phyloP scores from a whole-genome alignment of 1,140 invertebrate species.

The Aleiodes sp. region DNA sequence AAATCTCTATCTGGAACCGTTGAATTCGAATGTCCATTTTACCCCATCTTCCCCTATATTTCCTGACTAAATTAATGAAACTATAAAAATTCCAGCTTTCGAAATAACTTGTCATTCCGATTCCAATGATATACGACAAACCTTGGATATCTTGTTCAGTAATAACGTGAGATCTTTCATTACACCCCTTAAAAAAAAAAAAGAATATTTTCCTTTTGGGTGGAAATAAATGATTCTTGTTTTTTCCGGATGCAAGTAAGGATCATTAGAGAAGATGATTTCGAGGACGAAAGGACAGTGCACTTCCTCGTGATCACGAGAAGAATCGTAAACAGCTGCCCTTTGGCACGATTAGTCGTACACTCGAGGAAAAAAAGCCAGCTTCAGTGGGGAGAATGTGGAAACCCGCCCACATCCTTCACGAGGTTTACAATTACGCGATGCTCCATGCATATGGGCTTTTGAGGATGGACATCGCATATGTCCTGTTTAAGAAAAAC shows the following conservation, averaged over 20 bases:
- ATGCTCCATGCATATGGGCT: constrained; percentile 46
- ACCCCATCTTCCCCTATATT: too few species aligned
- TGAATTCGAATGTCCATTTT: too few species aligned
- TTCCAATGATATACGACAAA: too few species aligned
- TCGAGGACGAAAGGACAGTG: not conserved
- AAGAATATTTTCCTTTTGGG: too few species aligned
- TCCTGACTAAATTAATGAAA: too few species aligned
- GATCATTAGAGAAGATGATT: constrained; percentile 41
- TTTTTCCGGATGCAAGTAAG: constrained; percentile 39
- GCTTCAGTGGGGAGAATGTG: constrained; percentile 28
- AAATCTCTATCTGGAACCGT: too few species aligned
- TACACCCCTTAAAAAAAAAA: too few species aligned
- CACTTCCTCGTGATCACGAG: not conserved
- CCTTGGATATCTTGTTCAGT: too few species aligned
- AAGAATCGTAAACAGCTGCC: constrained; percentile 51
- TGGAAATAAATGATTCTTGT: too few species aligned
- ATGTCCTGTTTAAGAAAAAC: constrained; percentile 34
- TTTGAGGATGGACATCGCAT: constrained; percentile 36
- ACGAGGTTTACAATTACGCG: constrained; percentile 52
- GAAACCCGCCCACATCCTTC: constrained; percentile 55
- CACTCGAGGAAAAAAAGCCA: constrained; percentile 20
- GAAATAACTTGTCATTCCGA: too few species aligned
- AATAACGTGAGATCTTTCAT: too few species aligned
- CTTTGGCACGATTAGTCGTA: constrained; percentile 45
- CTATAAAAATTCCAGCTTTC: too few species aligned